Percentiles rank a stretch among this genome's conserved stretches.
These are phyloP conservation scores for Cepaea nemoralis DNA, from an alignment of 1,140 invertebrate genomes.

Conservation along the genomic window DNA sequence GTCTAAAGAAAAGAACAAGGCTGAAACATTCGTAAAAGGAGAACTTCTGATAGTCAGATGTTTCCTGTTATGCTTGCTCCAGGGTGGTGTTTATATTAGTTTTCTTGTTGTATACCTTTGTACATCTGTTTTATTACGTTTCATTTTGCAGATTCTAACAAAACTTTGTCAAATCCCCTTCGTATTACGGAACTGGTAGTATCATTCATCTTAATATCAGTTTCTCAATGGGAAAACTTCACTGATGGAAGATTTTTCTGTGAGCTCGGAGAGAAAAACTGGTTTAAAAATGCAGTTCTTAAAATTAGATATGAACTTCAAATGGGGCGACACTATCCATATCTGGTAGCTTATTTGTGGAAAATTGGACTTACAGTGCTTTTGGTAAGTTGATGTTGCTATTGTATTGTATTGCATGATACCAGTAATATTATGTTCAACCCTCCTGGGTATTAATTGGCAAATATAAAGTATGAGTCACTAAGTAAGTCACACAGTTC, in stretches of 20 bases:
- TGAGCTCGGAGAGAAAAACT: slow-evolving; percentile 26
- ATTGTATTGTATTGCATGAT: too few species aligned
- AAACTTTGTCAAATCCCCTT: background rate
- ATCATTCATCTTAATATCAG: slow-evolving; percentile 85
- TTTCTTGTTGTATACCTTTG: too few species aligned
- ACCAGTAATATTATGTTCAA: too few species aligned
- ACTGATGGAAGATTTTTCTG: slow-evolving; percentile 76
- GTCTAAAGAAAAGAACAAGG: too few species aligned
- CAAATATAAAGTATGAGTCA: too few species aligned
- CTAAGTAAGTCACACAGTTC: too few species aligned
- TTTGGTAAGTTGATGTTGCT: slow-evolving; percentile 16
- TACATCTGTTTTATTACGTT: too few species aligned
- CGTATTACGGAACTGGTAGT: slow-evolving; percentile 19
- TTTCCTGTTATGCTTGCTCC: too few species aligned
- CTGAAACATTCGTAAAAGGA: too few species aligned
- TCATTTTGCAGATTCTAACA: background rate
- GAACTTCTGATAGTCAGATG: too few species aligned
- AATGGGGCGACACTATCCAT: slow-evolving; percentile 7
- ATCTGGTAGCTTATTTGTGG: background rate
- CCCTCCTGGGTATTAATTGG: too few species aligned
- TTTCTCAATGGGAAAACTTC: slow-evolving; percentile 98
- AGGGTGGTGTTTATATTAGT: too few species aligned
- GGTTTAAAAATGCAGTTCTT: slow-evolving; percentile 46
- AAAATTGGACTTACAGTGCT: slow-evolving; percentile 31
- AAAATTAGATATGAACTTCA: slow-evolving; percentile 39